Conservation (phyloP, 1,140 invertebrate genomes). For the Aleiodes sp. region DNA sequence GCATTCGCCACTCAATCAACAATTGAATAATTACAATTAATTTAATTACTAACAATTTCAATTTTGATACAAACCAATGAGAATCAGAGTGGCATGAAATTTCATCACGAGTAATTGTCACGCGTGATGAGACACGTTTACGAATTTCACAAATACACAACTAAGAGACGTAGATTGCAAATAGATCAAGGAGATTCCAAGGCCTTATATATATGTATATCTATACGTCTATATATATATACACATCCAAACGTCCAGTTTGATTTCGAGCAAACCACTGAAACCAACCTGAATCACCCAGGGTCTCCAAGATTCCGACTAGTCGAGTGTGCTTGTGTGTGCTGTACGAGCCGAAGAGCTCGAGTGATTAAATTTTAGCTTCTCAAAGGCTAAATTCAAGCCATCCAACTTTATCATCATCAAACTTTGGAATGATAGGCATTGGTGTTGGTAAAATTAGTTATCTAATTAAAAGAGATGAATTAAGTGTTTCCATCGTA, state of each 20-base stretch:
- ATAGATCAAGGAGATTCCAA: conserved; percentile 27
- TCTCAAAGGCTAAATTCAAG: neutral
- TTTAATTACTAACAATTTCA: neutral
- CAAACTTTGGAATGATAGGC: neutral
- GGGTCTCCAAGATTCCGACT: neutral
- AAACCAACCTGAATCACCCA: conserved; percentile 23
- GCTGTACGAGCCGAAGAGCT: neutral
- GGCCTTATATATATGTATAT: too few relatives aligned
- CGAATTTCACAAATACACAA: neutral
- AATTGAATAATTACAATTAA: neutral
- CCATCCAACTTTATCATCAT: neutral
- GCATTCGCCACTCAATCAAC: too few relatives aligned
- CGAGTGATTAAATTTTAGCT: conserved; percentile 4
- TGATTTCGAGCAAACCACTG: conserved; percentile 33
- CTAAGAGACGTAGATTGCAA: conserved; percentile 26
- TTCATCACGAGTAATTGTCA: conserved; percentile 17
- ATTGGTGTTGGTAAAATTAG: neutral
- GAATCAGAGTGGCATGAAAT: neutral
- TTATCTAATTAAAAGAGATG: neutral
- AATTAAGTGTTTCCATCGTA: neutral
- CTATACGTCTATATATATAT: too few relatives aligned
- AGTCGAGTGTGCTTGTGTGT: conserved; percentile 21
- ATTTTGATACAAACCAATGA: neutral
- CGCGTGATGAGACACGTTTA: conserved; percentile 9
- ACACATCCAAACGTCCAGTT: conserved; percentile 21